These are phyloP conservation scores for Lepilemur septentrionalis DNA, from an alignment of 2,797 vertebrate species.

Conservation along the genomic window DNA sequence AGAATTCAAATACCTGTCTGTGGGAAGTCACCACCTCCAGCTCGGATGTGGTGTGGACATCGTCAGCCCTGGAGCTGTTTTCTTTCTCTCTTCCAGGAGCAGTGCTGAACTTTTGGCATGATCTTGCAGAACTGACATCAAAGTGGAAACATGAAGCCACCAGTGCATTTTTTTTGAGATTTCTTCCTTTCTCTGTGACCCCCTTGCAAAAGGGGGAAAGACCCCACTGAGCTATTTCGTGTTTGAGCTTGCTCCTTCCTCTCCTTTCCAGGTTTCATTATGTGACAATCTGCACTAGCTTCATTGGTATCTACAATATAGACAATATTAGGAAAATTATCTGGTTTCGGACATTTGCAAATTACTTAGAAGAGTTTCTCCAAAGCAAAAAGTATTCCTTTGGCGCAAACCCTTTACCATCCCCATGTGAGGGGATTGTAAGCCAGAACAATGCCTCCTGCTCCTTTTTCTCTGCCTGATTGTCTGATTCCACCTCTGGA, in stretches of 20 bases:
- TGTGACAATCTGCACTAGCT: background rate
- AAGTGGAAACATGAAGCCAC: background rate
- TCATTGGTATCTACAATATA: rapidly evolving
- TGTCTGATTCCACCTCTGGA: background rate
- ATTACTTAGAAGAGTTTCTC: background rate
- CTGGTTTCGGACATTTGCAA: background rate
- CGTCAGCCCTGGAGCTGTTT: background rate
- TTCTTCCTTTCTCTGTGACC: background rate
- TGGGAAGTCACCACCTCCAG: rapidly evolving
- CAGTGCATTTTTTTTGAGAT: background rate
- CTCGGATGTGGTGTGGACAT: background rate
- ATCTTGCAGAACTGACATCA: background rate
- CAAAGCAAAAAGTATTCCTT: background rate
- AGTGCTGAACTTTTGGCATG: background rate
- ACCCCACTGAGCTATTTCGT: background rate
- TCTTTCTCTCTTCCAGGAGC: background rate
- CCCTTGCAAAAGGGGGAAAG: background rate
- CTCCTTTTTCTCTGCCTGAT: background rate
- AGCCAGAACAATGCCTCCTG: background rate
- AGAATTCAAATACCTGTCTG: rapidly evolving
- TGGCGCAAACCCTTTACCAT: background rate
- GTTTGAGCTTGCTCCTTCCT: background rate
- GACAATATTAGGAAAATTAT: background rate
- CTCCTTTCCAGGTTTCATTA: background rate
- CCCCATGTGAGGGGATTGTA: background rate